Evolutionary conservation across 2,888 invertebrate species (phyloP).

Genomic region (Aporophyla nigra): DNA sequence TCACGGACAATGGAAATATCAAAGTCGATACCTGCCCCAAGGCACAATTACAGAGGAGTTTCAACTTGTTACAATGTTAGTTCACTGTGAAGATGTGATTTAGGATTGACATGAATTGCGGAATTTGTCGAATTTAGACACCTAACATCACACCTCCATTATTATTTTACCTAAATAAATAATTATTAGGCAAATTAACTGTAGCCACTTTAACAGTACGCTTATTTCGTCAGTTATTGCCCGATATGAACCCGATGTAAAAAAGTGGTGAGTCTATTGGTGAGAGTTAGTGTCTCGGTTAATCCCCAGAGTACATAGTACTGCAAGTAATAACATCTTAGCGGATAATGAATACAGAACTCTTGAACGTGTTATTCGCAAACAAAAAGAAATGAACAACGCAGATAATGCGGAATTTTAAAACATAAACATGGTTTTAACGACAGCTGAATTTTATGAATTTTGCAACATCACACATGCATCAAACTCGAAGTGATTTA

Average conservation of each 20-base stretch:
- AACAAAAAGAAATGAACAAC: not conserved
- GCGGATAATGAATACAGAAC: too few species aligned
- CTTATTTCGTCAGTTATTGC: too few species aligned
- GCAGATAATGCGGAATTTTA: slow-evolving; percentile 12
- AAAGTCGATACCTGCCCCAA: slow-evolving; percentile 40
- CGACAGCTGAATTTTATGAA: not conserved
- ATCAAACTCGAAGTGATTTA: not conserved
- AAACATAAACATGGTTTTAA: slow-evolving; percentile 28
- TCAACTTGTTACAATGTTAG: slow-evolving; percentile 17
- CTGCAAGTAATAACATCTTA: too few species aligned
- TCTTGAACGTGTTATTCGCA: too few species aligned
- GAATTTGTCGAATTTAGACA: not conserved
- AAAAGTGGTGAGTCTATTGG: not conserved
- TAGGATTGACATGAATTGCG: not conserved
- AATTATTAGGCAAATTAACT: too few species aligned
- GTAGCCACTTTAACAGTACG: too few species aligned
- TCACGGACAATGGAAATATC: slow-evolving; percentile 56
- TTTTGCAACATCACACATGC: not conserved
- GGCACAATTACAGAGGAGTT: slow-evolving; percentile 18
- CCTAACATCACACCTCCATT: too few species aligned
- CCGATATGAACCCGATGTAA: too few species aligned
- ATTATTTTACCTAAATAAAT: too few species aligned
- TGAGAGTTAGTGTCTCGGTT: too few species aligned
- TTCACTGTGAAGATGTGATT: slow-evolving; percentile 4
- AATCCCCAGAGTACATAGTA: too few species aligned